Evolutionary conservation across 2,113 vertebrate genomes (phyloP), one percentile per base, ranked within the genome.

Genomic region (Tachycineta bicolor): DNA sequence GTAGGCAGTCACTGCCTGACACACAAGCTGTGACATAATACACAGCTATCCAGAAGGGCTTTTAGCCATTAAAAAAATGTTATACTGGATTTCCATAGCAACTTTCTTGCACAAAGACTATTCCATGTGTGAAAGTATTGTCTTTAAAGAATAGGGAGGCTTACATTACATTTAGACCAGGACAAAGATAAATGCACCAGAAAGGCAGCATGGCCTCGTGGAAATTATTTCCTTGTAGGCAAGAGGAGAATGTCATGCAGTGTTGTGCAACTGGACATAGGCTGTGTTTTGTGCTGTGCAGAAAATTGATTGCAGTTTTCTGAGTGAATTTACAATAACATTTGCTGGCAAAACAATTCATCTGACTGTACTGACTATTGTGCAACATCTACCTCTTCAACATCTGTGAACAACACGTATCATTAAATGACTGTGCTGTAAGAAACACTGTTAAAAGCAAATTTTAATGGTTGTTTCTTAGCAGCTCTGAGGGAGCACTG

Each of bases 401-500:
- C 1, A 1, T 60, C 53, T 75, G 75, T 0, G 12, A 89, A 74
- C n/a, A 71, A 69, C 34, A 53, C 0, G 1, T 52, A 62, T 49
- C 47, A 84, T 71, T 93, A 79, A 91, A 83, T 91, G 79, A 76
- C 60, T 55, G 25, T 83, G 59, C 44, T 58, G 25, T 41, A 85
- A 90, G 90, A 80, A 86, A 78, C 34, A 86, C 12, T 31, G 33
- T 76, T 93, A 63, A 78, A 93, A 96, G 62, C 28, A 85, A 63
- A 87, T 91, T 83, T 96, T 90, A 94, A 88, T 74, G 33, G 39
- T 56, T 93, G 59, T 81, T 95, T 86, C 67, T 74, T 70, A 91
- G 58, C 33, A 82, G 58, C 33, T 94, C 69, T 76, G 65, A 91
- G 18, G 28, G 65, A 95, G 43, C 11, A 18, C 26, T 68, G 16